phyloP scores from a whole-genome alignment of 2,797 vertebrate species.

The Salarias fasciatus region DNA sequence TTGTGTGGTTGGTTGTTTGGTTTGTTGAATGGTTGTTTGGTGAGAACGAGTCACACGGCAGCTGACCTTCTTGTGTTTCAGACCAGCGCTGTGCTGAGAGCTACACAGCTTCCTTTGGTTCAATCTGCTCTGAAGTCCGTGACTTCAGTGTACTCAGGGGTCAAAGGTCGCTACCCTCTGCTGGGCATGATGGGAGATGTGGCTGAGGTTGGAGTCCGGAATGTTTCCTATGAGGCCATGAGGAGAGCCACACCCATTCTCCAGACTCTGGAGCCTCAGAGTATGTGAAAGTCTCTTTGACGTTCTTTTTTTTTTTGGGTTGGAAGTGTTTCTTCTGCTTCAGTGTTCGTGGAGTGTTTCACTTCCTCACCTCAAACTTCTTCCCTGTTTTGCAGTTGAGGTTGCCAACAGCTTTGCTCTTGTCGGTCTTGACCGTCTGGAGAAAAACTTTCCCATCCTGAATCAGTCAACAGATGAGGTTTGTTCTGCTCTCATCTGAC shows the following conservation, averaged over 20 bases:
- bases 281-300: conserved; percentile 22
- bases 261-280: conserved; percentile 67
- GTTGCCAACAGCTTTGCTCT: conserved; percentile 69
- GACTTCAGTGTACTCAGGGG: conserved; percentile 41
- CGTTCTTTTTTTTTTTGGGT: too few species aligned
- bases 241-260: conserved; percentile 60
- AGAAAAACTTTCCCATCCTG: conserved; percentile 75
- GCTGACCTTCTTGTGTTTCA: conserved; percentile 34
- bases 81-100: conserved; percentile 63
- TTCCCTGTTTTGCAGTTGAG: conserved; percentile 62
- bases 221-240: conserved; percentile 58
- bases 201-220: conserved; percentile 66
- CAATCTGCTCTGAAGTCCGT: conserved; percentile 61
- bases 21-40: too few species aligned
- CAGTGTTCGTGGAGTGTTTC: too few species aligned
- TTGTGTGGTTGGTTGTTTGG: background rate
- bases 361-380: too few species aligned
- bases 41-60: background rate
- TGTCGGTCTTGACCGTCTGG: conserved; percentile 72
- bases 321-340: too few species aligned
- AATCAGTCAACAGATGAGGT: conserved; percentile 80
- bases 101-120: conserved; percentile 71
- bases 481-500: too few species aligned
- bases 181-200: conserved; percentile 68
- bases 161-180: conserved; percentile 74